Base-by-base conservation (phyloP, 2,797 vertebrate genomes). In the Aratinga solstitialis region DNA sequence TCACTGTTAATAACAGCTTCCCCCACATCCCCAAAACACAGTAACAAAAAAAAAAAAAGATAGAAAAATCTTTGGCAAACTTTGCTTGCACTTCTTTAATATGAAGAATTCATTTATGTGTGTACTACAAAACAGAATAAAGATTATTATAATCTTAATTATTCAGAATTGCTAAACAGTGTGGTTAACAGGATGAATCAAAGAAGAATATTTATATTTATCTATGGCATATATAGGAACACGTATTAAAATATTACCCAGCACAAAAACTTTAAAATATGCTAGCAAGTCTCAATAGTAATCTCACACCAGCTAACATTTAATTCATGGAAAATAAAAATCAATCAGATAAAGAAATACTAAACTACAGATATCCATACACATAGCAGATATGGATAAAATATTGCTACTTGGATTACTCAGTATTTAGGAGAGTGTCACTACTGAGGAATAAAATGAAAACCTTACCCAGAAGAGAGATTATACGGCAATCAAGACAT, bases 351-450 rank as follows among this genome's bases (percentile, higher is more conserved):
- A 58, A 76, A 67, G 2, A 86, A 10, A 36, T 34, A 59, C 3
- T 5, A 73, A 63, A 30, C 4, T n/a, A 45, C 8, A 67, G 9
- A 27, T 42, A 76, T 22, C 7, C 32, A 45, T 9, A 48, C 2
- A 36, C 2, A 48, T 4, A 30, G 29, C 5, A 30, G 29, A 89
- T 90, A 54, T 2, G 29, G 68, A 66, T 8, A 66, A 50, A 18
- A 63, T 18, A 48, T 58, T 43, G 15, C 7, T 79, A 30, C 10
- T 65, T 59, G 14, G 24, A 59, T 30, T 74, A 54, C 5, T 81
- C 2, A 0, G 16, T 19, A 1, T 59, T 71, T 59, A 11, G 26
- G 4, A 30, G 12, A 56, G 13, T 34, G n/a, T n/a, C 13, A 32
- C 9, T 43, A 26, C 16, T 23, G 19, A 13, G 38, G 17, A 84